phyloP scores from a whole-genome alignment of 1,140 invertebrate species.

The Ostrea edulis region DNA sequence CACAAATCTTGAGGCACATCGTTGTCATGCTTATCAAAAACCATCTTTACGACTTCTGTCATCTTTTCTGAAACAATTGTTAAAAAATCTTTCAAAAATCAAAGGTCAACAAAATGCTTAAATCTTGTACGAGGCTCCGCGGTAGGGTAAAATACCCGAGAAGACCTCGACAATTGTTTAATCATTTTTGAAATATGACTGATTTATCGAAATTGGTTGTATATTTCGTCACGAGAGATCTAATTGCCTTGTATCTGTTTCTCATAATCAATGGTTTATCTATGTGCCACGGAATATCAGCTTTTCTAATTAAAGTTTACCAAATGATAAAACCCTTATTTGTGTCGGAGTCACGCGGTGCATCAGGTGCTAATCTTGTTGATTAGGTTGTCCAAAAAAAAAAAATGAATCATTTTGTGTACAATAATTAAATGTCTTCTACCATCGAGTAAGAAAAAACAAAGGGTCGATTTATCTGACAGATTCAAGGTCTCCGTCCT shows the following conservation, averaged over 20 bases:
- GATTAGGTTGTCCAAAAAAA: neutral
- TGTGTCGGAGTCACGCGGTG: neutral
- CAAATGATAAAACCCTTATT: conserved; percentile 5
- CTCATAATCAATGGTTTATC: neutral
- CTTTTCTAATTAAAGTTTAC: conserved; percentile 30
- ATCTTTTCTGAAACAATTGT: conserved; percentile 21
- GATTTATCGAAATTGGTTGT: neutral
- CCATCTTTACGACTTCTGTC: conserved; percentile 28
- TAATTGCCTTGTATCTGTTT: neutral
- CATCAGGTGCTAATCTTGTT: conserved; percentile 18
- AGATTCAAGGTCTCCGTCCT: neutral
- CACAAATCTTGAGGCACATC: neutral
- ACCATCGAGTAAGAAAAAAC: conserved; percentile 25
- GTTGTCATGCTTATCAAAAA: conserved; percentile 2
- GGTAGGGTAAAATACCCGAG: conserved; percentile 24
- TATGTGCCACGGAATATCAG: conserved; percentile 26
- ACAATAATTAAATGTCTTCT: conserved; percentile 30
- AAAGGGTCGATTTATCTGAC: conserved; percentile 1
- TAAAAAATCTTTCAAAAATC: conserved; percentile 28
- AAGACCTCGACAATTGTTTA: neutral
- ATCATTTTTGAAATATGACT: neutral
- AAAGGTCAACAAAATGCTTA: conserved; percentile 16
- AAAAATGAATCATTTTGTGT: neutral
- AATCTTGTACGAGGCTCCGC: neutral
- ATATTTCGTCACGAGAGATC: neutral